These are phyloP conservation scores for Lamprotornis superbus DNA, from an alignment of 2,113 vertebrate genomes.

Conservation along the genomic window DNA sequence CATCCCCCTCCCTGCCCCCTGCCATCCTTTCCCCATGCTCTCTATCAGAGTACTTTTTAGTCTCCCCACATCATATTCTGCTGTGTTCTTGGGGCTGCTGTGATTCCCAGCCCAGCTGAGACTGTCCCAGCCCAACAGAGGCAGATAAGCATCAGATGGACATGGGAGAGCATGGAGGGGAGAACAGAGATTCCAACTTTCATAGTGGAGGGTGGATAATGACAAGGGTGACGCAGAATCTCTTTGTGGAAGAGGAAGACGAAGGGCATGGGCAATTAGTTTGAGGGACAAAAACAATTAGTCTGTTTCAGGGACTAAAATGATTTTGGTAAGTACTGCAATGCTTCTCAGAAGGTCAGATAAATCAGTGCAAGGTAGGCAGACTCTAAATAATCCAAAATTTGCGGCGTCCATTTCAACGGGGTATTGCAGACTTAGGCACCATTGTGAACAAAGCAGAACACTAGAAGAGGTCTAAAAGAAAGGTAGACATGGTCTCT, in stretches of 20 bases:
- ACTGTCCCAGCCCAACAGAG: neutral
- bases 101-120: neutral
- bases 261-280: neutral
- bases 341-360: neutral
- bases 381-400: neutral
- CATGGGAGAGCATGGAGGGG: neutral
- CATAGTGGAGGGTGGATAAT: neutral
- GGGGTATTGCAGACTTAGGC: neutral
- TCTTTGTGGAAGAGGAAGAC: neutral
- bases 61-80: too few relatives aligned
- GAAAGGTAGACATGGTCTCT: neutral
- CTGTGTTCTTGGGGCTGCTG: neutral
- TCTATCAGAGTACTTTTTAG: neutral
- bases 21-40: rapidly evolving
- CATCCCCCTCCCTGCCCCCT: rapidly evolving
- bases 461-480: neutral
- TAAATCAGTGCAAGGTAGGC: neutral
- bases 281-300: neutral
- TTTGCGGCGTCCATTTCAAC: neutral
- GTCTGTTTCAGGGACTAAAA: neutral
- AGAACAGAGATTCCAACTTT: neutral
- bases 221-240: neutral
- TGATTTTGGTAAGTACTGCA: neutral
- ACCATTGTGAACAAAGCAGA: neutral
- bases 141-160: neutral